Conservation (phyloP, 1,140 invertebrate species). For the Homarus americanus region DNA sequence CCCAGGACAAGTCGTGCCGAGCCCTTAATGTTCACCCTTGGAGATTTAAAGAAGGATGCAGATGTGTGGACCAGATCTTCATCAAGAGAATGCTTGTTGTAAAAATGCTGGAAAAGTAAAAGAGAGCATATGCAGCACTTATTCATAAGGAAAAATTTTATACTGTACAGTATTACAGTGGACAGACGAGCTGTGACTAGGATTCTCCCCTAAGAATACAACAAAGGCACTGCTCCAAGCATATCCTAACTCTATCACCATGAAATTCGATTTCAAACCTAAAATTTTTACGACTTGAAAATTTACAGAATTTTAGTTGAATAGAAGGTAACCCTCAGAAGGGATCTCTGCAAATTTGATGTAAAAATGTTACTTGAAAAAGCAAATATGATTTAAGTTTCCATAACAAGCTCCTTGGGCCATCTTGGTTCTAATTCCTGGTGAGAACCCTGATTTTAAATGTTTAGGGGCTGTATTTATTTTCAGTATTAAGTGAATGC, state of each 20-base stretch:
- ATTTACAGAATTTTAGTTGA: not conserved
- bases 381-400: not conserved
- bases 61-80: not conserved
- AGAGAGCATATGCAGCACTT: not conserved
- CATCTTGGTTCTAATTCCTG: not conserved
- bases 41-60: not conserved
- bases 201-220: not conserved
- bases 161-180: not conserved
- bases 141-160: not conserved
- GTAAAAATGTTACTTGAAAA: not conserved
- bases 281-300: not conserved
- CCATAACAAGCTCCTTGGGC: not conserved
- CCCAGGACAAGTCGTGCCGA: not conserved
- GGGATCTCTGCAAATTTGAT: no score
- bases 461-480: not conserved
- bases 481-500: not conserved
- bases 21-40: constrained; percentile 3
- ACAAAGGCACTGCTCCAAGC: not conserved
- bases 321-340: not conserved
- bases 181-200: not conserved
- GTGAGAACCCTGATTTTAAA: not conserved
- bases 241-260: not conserved
- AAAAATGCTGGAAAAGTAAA: not conserved
- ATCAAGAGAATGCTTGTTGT: constrained; percentile 1
- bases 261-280: not conserved